Evolutionary conservation across 2,888 invertebrate genomes (phyloP).

Genomic region (Emmelina monodactyla): DNA sequence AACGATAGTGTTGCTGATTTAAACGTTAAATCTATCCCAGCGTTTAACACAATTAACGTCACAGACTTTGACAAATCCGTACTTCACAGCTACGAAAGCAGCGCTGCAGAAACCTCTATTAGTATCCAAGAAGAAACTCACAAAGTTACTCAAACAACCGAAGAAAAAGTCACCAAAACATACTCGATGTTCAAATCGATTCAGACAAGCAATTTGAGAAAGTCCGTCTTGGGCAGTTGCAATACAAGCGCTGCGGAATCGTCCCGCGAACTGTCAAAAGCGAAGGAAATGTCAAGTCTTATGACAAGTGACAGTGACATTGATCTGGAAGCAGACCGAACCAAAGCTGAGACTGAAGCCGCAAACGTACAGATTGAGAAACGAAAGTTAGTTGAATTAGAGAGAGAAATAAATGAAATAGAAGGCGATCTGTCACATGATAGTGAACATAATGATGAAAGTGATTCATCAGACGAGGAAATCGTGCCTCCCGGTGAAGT

Average conservation of each 20-base stretch:
- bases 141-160: conserved; percentile 14
- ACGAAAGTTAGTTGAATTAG: conserved; percentile 47
- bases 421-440: conserved; percentile 44
- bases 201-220: conserved; percentile 32
- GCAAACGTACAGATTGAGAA: conserved; percentile 42
- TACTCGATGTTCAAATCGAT: conserved; percentile 24
- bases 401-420: conserved; percentile 51
- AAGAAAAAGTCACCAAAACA: conserved; percentile 20
- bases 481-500: conserved; percentile 17
- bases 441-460: conserved; percentile 17
- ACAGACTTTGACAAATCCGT: conserved; percentile 39
- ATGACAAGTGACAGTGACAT: conserved; percentile 51
- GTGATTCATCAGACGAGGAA: conserved; percentile 13
- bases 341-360: conserved; percentile 16
- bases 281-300: conserved; percentile 32
- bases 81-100: conserved; percentile 31
- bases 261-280: conserved; percentile 17
- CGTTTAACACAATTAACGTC: conserved; percentile 33
- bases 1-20: conserved; percentile 15
- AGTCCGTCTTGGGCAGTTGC: conserved; percentile 35
- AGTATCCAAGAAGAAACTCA: conserved; percentile 21
- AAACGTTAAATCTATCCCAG: conserved; percentile 27
- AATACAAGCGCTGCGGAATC: conserved; percentile 30
- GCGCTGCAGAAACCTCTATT: conserved; percentile 24
- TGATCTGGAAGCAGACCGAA: conserved; percentile 27